These are phyloP conservation scores for Chromoteleia sp. DNA, from an alignment of 2,888 invertebrate species.

Conservation along the genomic window DNA sequence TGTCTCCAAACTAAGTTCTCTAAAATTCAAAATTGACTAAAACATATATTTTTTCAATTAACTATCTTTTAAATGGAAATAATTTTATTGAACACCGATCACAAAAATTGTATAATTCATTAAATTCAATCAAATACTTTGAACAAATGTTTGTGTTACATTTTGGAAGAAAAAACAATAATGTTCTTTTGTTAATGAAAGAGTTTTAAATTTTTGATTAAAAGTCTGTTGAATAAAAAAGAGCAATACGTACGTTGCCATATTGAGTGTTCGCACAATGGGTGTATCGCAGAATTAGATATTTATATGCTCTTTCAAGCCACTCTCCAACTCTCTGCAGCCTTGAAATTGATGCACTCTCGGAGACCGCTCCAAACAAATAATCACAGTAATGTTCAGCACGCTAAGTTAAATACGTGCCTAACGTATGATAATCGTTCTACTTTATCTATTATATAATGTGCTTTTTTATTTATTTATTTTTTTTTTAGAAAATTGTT, in stretches of 20 bases:
- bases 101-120: too few species aligned
- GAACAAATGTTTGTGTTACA: too few species aligned
- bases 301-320: constrained; percentile 21
- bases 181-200: too few species aligned
- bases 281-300: constrained; percentile 3
- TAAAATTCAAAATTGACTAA: too few species aligned
- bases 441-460: too few species aligned
- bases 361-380: constrained; percentile 1
- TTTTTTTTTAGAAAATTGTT: background rate
- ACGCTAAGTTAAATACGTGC: background rate
- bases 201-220: too few species aligned
- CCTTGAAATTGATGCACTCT: constrained; percentile 18
- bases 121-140: too few species aligned
- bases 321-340: constrained; percentile 20
- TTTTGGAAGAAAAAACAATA: too few species aligned
- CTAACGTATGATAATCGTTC: background rate
- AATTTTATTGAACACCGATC: too few species aligned
- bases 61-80: too few species aligned
- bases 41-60: too few species aligned
- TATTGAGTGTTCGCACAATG: background rate
- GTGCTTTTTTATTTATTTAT: background rate
- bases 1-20: too few species aligned
- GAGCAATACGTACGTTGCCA: constrained; percentile 19
- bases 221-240: constrained; percentile 4
- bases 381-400: constrained; percentile 3